Evolutionary conservation across 2,113 vertebrate species (phyloP), one percentile per base, ranked within the genome.

Genomic region (Geococcyx californianus): DNA sequence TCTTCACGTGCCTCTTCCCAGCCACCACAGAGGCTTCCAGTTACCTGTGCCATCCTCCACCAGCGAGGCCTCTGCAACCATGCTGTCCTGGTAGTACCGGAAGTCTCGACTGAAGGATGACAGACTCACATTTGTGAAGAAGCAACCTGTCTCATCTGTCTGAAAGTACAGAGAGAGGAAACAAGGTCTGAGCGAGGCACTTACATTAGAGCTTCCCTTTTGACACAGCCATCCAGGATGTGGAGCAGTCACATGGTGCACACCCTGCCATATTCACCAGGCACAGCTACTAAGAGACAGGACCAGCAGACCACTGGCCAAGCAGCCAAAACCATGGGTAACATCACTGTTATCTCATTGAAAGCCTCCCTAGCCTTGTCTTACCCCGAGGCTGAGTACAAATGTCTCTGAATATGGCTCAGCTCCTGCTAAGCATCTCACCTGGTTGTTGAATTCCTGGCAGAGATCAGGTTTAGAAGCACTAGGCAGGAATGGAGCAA

Each of bases 71-170:
- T 94, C 88, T 58, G 84, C 84, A 28, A 10, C 42, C 54, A 98
- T 87, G 77, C 60, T 92, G n/a, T 89, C 73, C 44, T 10, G 66
- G 24, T 96, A 97, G 26, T 47, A 67, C 12, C 75, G 77, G 10
- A 86, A 91, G 34, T 93, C 95, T 70, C 14, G 87, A 75, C 91
- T 97, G 86, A 98, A 98, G 86, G 62, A 82, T 14, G 92, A 90
- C 77, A 97, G 89, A n/a, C 91, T 89, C 87, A 98, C 94, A 1
- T 93, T 90, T 13, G 56, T 69, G 14, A 89, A 91, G 81, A 98
- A 90, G 75, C 98, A 98, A 4, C 98, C 98, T 9, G 18, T 54
- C 89, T 94, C 76, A 13, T 98, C 97, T 63, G 96, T 97, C 98
- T 98, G 89, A 49, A 86, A 87, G 58, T 3, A 69, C 19, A 95